Evolutionary conservation across 1,140 invertebrate species (phyloP).

Genomic region (Conus betulinus): DNA sequence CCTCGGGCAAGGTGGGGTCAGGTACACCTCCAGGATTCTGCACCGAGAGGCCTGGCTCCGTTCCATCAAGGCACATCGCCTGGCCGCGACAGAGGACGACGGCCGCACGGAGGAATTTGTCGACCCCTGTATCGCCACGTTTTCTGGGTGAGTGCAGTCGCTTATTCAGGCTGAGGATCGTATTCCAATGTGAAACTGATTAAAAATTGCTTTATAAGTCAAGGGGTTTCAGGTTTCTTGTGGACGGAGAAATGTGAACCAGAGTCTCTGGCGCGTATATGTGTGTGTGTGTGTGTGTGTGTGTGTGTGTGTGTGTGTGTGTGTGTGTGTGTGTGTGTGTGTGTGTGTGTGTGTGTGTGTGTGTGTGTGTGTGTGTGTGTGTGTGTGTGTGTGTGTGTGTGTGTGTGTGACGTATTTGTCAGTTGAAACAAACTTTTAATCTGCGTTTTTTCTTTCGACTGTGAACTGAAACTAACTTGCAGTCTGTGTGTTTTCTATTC

Average conservation of each 20-base stretch:
- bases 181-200: background rate
- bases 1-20: constrained; percentile 57
- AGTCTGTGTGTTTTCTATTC: too few relatives aligned
- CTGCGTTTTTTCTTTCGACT: too few relatives aligned
- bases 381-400: constrained; percentile 4
- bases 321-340: constrained; percentile 12
- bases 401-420: background rate
- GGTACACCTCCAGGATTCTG: constrained; percentile 88
- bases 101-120: constrained; percentile 81
- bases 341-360: constrained; percentile 5
- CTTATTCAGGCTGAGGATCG: background rate
- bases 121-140: constrained; percentile 76
- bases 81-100: constrained; percentile 87
- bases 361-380: constrained; percentile 15
- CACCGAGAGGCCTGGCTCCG: constrained; percentile 84
- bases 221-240: too few relatives aligned
- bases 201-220: too few relatives aligned
- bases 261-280: background rate
- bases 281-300: constrained; percentile 12
- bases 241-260: too few relatives aligned
- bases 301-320: constrained; percentile 5
- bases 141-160: constrained; percentile 66
- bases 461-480: too few relatives aligned
- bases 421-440: too few relatives aligned
- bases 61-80: constrained; percentile 85